Evolutionary conservation across 2,797 vertebrate genomes (phyloP), one percentile per base, ranked within the genome.

Genomic region (Gymnoscopelus braueri): DNA sequence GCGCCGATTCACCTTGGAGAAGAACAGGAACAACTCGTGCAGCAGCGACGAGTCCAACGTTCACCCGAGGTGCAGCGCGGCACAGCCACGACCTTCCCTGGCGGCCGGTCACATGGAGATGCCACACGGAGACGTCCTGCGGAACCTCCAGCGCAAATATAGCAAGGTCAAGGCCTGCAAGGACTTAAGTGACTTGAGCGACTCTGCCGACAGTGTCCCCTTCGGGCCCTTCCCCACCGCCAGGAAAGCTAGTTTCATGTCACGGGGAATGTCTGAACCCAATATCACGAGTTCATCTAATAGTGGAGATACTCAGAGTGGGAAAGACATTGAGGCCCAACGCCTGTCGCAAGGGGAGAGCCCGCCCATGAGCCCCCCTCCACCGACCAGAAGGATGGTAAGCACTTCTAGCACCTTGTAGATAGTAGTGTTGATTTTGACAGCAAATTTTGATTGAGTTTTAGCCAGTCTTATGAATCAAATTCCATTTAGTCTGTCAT

Each of bases 211-310:
- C 51, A 95, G 94, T 39, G 94, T 89, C 26, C 92, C 90, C 87
- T 83, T 84, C 69, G 94, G 89, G 26, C 92, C 90, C 87, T 83
- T 84, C 69, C 91, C 89, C 1, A 91, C 91, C 3, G 90, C 89
- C 68, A 92, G 92, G 64, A 96, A 97, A 79, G 90, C 93, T 75
- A 98, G 96, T 68, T 96, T 96, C 64, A 94, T 96, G 84, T 96
- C 95, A 47, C 92, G 95, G 59, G 91, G 93, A n/a, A 32, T 97
- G 69, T 94, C 94, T 0, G 95, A 96, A 49, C 94, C 89, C 77
- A 90, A 88, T 63, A 73, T 90, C 69, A 85, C 81, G 55, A 94
- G 92, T 65, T 79, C 87, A 4, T 92, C 94, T 3, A 94, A 90
- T 62, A 96, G 93, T 26, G 71, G 69, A 0, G 75, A 68, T 29